These are phyloP conservation scores for Clistopyga incitator DNA, from an alignment of 2,888 invertebrate species.

Conservation along the genomic window DNA sequence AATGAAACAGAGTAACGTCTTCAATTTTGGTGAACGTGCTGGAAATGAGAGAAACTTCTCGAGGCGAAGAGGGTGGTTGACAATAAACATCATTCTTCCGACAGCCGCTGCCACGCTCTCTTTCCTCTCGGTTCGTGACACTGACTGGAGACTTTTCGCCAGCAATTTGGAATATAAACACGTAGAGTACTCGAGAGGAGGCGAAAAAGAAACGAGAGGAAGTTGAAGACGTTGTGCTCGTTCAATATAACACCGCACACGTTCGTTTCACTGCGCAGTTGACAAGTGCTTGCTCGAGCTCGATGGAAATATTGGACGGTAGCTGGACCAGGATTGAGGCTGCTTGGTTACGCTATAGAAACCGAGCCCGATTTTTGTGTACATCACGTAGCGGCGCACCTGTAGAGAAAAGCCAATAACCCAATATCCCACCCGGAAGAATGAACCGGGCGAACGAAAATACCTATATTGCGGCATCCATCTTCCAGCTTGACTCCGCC, in stretches of 20 bases:
- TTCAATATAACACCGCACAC: constrained; percentile 51
- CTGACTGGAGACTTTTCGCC: background rate
- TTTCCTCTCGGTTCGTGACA: constrained; percentile 2
- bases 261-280: constrained; percentile 2
- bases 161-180: constrained; percentile 42
- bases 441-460: constrained; percentile 58
- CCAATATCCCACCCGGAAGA: constrained; percentile 52
- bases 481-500: constrained; percentile 17
- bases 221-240: constrained; percentile 32
- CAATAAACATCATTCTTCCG: constrained; percentile 43
- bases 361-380: constrained; percentile 24
- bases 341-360: background rate
- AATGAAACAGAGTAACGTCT: constrained; percentile 12
- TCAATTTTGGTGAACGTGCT: constrained; percentile 47
- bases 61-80: background rate
- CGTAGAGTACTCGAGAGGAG: constrained; percentile 9
- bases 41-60: constrained; percentile 39
- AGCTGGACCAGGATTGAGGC: background rate
- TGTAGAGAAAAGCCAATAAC: constrained; percentile 60
- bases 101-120: background rate
- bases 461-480: constrained; percentile 61
- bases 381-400: constrained; percentile 49
- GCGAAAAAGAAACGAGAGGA: background rate
- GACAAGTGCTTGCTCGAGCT: constrained; percentile 7
- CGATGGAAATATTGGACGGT: constrained; percentile 21